A percentile compares a stretch with the other conserved stretches of the same genome.
phyloP scores from a whole-genome alignment of 2,888 invertebrate genomes.

The Xylota segnis region DNA sequence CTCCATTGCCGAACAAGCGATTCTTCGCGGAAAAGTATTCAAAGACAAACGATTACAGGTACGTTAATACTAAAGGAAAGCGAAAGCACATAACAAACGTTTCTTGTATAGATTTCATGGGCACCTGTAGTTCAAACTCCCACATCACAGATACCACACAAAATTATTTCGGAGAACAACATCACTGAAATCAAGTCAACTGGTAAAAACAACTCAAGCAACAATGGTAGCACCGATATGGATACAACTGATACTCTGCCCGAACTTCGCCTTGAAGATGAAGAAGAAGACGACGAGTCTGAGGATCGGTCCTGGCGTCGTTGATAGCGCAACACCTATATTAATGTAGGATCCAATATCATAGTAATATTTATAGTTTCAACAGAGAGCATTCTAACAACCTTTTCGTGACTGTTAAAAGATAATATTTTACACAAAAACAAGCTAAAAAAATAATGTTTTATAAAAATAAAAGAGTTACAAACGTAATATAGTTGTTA shows the following conservation, averaged over 20 bases:
- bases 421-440: constrained; percentile 37
- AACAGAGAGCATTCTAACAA: constrained; percentile 38
- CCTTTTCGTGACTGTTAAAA: constrained; percentile 54
- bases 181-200: constrained; percentile 37
- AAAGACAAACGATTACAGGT: constrained; percentile 92
- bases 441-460: constrained; percentile 21
- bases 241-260: constrained; percentile 85
- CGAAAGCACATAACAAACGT: background rate
- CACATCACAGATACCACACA: constrained; percentile 59
- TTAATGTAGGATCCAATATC: constrained; percentile 26
- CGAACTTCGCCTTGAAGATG: constrained; percentile 90
- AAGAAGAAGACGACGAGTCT: constrained; percentile 94
- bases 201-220: constrained; percentile 49
- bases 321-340: constrained; percentile 85
- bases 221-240: constrained; percentile 61
- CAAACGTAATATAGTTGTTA: constrained; percentile 57
- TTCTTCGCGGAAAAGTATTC: constrained; percentile 85
- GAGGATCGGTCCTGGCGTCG: constrained; percentile 96
- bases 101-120: constrained; percentile 61
- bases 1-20: constrained; percentile 84
- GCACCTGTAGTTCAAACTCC: constrained; percentile 61
- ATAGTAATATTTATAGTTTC: constrained; percentile 47
- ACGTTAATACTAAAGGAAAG: constrained; percentile 82
- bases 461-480: constrained; percentile 43
- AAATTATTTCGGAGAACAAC: constrained; percentile 73